Evolutionary conservation across 1,140 invertebrate species (phyloP), one percentile per base, ranked within the genome.

Genomic region (Drosophila aff.): DNA sequence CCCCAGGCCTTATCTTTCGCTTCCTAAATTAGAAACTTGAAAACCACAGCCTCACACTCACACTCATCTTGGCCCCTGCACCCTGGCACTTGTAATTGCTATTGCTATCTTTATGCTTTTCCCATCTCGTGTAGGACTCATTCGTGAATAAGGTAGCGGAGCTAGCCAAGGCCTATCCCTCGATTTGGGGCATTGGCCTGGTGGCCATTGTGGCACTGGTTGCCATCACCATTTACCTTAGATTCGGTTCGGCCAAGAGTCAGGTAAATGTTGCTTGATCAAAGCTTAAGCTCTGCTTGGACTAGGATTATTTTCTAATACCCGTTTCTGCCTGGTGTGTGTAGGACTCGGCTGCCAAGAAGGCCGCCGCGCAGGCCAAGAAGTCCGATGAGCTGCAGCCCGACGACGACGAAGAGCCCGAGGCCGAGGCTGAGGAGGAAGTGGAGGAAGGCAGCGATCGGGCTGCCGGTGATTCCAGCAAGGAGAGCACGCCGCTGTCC

Each of bases 131-230:
- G 33, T 95, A 98, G 97, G 97, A 96, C 91, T 97, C 96, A 90
- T 93, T 97, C 81, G 94, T 98, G 90, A 95, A 96, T 91, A 96
- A 96, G 75, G 93, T 98, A 63, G 94, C 97, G 76, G 95, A 96
- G 91, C 97, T 96, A 80, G 97, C 97, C 66, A 96, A 97, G 81
- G 96, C 97, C 64, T 95, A 98, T 92, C 98, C 98, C 36, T 98
- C 97, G 96, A 94, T 98, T 69, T 99, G 97, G 96, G 97, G 95
- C 59, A 95, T 97, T 58, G 97, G 98, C 93, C 95, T 99, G 79
- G 63, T 89, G 41, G 66, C 36, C 47, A 40, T 84, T 43, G 47
- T 79, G 53, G 92, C 99, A 65, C 95, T 96, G 60, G 94, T 97
- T 93, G 96, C 96, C 74, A 93, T 99, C 58, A 96, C 97, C 38